Conservation (phyloP, 2,888 invertebrate genomes). For the Dicroscelio sp. region DNA sequence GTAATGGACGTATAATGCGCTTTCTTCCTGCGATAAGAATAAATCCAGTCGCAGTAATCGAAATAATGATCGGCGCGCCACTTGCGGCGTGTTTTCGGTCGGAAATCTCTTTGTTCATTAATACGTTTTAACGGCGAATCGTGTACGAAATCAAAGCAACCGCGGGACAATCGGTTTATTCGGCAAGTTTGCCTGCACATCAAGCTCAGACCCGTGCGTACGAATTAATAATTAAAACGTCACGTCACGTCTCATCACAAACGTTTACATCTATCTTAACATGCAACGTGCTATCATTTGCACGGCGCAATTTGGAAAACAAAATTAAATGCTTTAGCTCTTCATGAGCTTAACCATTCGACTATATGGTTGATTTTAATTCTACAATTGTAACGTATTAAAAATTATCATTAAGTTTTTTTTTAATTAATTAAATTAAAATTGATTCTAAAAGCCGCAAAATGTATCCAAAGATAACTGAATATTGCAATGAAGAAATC, state of each 20-base stretch:
- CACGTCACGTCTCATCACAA: constrained; percentile 58
- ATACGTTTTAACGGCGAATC: constrained; percentile 14
- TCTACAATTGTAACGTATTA: too few relatives aligned
- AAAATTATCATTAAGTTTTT: too few relatives aligned
- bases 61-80: constrained; percentile 53
- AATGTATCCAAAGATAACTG: too few relatives aligned
- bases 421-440: too few relatives aligned
- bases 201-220: constrained; percentile 34
- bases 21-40: constrained; percentile 58
- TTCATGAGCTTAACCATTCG: neutral
- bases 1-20: constrained; percentile 68
- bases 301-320: constrained; percentile 26
- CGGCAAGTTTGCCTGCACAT: constrained; percentile 48
- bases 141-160: constrained; percentile 50
- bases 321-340: neutral
- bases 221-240: constrained; percentile 70
- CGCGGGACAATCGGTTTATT: constrained; percentile 63
- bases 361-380: too few relatives aligned
- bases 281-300: constrained; percentile 30
- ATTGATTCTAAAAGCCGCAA: too few relatives aligned
- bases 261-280: constrained; percentile 56
- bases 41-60: constrained; percentile 50
- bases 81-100: constrained; percentile 37
- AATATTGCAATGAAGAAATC: neutral
- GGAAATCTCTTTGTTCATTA: constrained; percentile 50